Evolutionary conservation across 2,113 vertebrate genomes (phyloP).

Genomic region (Pelodiscus sinensis): DNA sequence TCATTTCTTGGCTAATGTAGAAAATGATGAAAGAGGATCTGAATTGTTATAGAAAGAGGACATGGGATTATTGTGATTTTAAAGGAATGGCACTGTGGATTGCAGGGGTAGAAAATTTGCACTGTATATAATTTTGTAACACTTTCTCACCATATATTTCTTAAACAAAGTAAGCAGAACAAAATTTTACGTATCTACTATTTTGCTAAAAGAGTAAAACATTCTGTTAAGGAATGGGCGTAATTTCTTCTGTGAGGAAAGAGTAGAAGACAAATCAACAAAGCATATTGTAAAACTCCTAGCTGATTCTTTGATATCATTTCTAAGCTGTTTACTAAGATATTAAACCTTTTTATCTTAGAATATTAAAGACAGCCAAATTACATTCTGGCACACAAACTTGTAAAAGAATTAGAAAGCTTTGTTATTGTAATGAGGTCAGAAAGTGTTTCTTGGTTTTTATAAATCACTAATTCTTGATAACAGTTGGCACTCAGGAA

Average conservation of each 20-base stretch:
- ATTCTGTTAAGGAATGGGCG: not conserved
- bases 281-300: conserved; percentile 19
- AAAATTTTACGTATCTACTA: not conserved
- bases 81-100: not conserved
- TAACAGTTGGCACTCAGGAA: not conserved
- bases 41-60: not conserved
- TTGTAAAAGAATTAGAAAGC: conserved; percentile 40
- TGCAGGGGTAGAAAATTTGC: not conserved
- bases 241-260: conserved; percentile 17
- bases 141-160: not conserved
- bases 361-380: conserved; percentile 60
- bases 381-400: conserved; percentile 35
- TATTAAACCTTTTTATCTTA: conserved; percentile 55
- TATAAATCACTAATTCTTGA: conserved; percentile 51
- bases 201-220: conserved; percentile 17
- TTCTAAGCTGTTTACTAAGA: conserved; percentile 47
- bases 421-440: conserved; percentile 59
- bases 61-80: not conserved
- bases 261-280: not conserved
- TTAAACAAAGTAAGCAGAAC: not conserved
- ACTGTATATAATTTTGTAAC: not conserved
- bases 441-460: conserved; percentile 35
- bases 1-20: not conserved
- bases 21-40: not conserved
- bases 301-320: conserved; percentile 55